A percentile compares a stretch with the other conserved stretches of the same genome.
These are phyloP conservation scores for Trilocha varians DNA, from an alignment of 2,888 invertebrate genomes.

Conservation along the genomic window DNA sequence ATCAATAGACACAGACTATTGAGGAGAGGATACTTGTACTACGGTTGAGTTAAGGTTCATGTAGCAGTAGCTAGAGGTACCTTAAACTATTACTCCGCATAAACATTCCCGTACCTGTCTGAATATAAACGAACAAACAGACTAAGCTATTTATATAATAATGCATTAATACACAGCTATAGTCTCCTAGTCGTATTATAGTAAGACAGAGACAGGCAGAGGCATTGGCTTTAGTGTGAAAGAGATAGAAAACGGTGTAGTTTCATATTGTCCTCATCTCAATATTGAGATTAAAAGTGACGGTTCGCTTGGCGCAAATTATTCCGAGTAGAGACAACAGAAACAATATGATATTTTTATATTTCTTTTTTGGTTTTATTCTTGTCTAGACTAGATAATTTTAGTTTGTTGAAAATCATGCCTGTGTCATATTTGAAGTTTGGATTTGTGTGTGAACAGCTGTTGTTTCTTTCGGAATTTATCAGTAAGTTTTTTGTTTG, in stretches of 20 bases:
- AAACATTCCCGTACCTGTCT: too few relatives aligned
- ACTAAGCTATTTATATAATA: background rate
- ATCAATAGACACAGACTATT: too few relatives aligned
- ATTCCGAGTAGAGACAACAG: slow-evolving; percentile 47
- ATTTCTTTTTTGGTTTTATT: slow-evolving; percentile 23
- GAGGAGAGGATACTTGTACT: too few relatives aligned
- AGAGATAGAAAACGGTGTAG: slow-evolving; percentile 35
- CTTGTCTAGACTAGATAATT: too few relatives aligned
- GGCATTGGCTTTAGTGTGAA: slow-evolving; percentile 11
- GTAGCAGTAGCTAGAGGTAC: too few relatives aligned
- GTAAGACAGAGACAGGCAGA: slow-evolving; percentile 21
- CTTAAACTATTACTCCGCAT: too few relatives aligned
- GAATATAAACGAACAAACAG: background rate
- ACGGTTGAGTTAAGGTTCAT: too few relatives aligned
- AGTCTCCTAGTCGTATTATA: background rate
- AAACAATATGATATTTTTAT: slow-evolving; percentile 18
- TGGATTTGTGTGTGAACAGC: too few relatives aligned
- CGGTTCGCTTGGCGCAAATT: slow-evolving; percentile 67
- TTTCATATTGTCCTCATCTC: slow-evolving; percentile 68
- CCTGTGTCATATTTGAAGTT: too few relatives aligned
- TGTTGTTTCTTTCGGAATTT: too few relatives aligned
- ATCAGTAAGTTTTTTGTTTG: too few relatives aligned
- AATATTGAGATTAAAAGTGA: slow-evolving; percentile 73
- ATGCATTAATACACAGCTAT: background rate
- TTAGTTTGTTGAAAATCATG: too few relatives aligned